Conservation (phyloP, 2,797 vertebrate genomes). For the Helostoma temminkii region DNA sequence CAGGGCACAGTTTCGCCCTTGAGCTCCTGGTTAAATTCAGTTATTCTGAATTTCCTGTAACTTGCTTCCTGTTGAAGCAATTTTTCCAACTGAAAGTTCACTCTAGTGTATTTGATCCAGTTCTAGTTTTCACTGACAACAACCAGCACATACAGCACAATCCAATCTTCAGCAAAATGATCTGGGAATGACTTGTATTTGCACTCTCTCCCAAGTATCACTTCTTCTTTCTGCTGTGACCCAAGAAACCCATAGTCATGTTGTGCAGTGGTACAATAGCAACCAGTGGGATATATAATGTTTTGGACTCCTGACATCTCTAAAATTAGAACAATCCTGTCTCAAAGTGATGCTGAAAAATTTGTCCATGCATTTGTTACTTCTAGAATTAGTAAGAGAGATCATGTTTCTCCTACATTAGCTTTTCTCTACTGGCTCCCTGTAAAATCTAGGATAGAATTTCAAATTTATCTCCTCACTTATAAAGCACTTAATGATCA, state of each 20-base stretch:
- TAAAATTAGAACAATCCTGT: too few species aligned
- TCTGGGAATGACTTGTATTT: slow-evolving; percentile 18
- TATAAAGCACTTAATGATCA: too few species aligned
- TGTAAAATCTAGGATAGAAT: too few species aligned
- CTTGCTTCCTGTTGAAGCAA: slow-evolving; percentile 9
- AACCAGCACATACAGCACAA: slow-evolving; percentile 18
- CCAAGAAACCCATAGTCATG: background rate
- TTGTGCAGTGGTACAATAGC: background rate
- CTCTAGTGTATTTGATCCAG: background rate
- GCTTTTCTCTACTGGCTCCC: too few species aligned
- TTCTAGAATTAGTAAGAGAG: too few species aligned
- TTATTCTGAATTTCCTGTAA: slow-evolving; percentile 33
- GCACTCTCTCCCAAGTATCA: background rate
- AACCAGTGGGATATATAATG: too few species aligned
- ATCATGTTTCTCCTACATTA: too few species aligned
- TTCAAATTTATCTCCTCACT: too few species aligned
- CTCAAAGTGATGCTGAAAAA: too few species aligned
- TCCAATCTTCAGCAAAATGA: slow-evolving; percentile 41
- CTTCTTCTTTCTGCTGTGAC: slow-evolving; percentile 3
- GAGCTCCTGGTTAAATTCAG: slow-evolving; percentile 16
- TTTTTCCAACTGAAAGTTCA: slow-evolving; percentile 16
- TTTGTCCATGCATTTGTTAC: too few species aligned
- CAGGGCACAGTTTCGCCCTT: slow-evolving; percentile 19
- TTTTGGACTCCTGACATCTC: too few species aligned
- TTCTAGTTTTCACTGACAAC: background rate